Percentiles rank a stretch among this genome's conserved stretches.
Conservation (phyloP, 2,888 invertebrate genomes). For the Nymphalis urticae region DNA sequence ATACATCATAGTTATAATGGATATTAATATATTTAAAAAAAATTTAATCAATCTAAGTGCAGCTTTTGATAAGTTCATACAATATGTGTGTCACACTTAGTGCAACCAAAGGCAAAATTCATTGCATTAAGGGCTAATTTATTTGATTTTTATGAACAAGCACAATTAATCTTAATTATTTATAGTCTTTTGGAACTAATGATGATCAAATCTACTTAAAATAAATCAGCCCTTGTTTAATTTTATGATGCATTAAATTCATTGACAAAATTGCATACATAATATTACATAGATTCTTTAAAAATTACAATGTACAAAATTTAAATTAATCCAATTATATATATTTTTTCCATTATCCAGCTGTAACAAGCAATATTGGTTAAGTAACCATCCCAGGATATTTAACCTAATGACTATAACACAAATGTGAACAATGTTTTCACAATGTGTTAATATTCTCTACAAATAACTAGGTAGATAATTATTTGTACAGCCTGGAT, state of each 20-base stretch:
- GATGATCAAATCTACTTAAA: constrained; percentile 4
- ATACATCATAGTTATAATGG: constrained; percentile 36
- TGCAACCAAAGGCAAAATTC: constrained; percentile 40
- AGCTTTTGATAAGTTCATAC: constrained; percentile 23
- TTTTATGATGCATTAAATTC: background rate
- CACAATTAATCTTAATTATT: background rate
- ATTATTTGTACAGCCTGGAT: constrained; percentile 78
- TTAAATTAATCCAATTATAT: background rate
- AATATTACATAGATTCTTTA: background rate
- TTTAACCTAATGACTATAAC: constrained; percentile 69
- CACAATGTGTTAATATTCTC: constrained; percentile 75
- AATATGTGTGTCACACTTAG: constrained; percentile 12
- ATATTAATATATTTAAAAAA: constrained; percentile 38
- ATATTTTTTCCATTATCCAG: background rate
- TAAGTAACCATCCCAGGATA: constrained; percentile 61
- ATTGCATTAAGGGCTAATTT: constrained; percentile 39
- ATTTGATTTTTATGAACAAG: background rate
- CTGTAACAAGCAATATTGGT: constrained; percentile 44
- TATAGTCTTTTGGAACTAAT: background rate
- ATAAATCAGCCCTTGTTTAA: background rate
- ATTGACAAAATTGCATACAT: background rate
- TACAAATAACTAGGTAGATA: constrained; percentile 75
- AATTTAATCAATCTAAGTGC: constrained; percentile 19
- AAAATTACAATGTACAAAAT: constrained; percentile 6
- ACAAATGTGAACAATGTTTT: constrained; percentile 67